Evolutionary conservation across 2,113 vertebrate genomes (phyloP), one percentile per base, ranked within the genome.

Genomic region (Orycteropus afer): DNA sequence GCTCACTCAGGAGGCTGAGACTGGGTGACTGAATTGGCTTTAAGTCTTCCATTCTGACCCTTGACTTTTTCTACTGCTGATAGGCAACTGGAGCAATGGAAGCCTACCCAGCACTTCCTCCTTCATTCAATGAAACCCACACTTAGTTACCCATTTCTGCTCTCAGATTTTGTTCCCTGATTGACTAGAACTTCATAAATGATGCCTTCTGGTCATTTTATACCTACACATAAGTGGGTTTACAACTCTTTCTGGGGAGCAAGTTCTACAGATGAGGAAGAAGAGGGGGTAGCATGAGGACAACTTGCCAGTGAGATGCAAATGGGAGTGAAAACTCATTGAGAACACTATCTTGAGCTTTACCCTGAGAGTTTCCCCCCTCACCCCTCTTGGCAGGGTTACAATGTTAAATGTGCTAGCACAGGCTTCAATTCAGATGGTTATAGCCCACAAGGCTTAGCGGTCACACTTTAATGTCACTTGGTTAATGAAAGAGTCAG

Each of bases 401-500:
- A 1, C 49, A 53, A 25, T 65, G 77, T 76, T 63, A 42, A 82
- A 37, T 42, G 37, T 37, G 69, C 71, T 42, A 80, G 27, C 11
- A 5, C n/a, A 7, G 37, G 15, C 49, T 65, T 20, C 5, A 57
- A 45, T 18, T 76, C 42, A 40, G 47, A 13, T 7, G 3, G 67
- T 61, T 61, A 59, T 12, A 47, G 51, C 18, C 25, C 29, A 4
- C 37, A 37, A 73, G 74, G 57, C 25, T 79, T n/a, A 65, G 67
- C 7, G 51, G 45, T 82, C 23, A 65, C 27, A 32, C 32, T 40
- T 23, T n/a, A n/a, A 76, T 42, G 63, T 73, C 57, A 74, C 37
- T 42, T 85, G 37, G 51, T 53, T 93, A 71, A 61, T 74, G 40
- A 23, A 51, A 73, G 22, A 85, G 49, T 93, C 88, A 79, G 10